phyloP scores from a whole-genome alignment of 2,888 invertebrate genomes.

The Dasypogon diadema region DNA sequence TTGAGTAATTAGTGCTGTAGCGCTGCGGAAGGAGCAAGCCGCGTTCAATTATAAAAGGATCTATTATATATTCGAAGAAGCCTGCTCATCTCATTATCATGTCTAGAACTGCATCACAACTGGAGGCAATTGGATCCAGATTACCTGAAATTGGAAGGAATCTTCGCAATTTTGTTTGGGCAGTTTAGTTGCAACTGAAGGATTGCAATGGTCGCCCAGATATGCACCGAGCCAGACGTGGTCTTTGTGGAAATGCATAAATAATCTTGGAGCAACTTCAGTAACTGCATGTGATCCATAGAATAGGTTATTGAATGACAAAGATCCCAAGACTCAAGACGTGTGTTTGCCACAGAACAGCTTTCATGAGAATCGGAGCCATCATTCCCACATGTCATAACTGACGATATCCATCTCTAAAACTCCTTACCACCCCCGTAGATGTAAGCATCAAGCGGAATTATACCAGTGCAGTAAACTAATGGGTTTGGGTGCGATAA shows the following conservation, averaged over 20 bases:
- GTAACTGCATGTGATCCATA: constrained; percentile 11
- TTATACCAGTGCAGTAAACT: neutral
- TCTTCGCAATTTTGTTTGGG: neutral
- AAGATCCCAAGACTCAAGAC: constrained; percentile 4
- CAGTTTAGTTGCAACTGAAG: neutral
- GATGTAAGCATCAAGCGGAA: constrained; percentile 13
- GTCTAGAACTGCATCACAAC: neutral
- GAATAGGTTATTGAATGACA: constrained; percentile 20
- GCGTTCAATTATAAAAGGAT: too few relatives aligned
- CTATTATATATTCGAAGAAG: neutral
- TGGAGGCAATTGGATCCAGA: neutral
- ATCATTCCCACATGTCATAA: constrained; percentile 24
- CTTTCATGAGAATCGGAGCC: constrained; percentile 23
- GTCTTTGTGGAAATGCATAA: neutral
- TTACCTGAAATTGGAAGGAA: neutral
- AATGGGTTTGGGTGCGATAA: neutral
- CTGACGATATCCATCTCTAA: neutral
- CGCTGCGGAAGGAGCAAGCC: neutral
- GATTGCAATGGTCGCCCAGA: too few relatives aligned
- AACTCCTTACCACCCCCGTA: too few relatives aligned
- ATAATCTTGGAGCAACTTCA: neutral
- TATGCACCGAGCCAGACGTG: too few relatives aligned
- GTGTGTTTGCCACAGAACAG: neutral
- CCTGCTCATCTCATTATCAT: too few relatives aligned
- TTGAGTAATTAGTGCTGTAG: neutral